Base-by-base conservation (phyloP, 1,140 invertebrate species). In the Pseudachorutes palmiensis region DNA sequence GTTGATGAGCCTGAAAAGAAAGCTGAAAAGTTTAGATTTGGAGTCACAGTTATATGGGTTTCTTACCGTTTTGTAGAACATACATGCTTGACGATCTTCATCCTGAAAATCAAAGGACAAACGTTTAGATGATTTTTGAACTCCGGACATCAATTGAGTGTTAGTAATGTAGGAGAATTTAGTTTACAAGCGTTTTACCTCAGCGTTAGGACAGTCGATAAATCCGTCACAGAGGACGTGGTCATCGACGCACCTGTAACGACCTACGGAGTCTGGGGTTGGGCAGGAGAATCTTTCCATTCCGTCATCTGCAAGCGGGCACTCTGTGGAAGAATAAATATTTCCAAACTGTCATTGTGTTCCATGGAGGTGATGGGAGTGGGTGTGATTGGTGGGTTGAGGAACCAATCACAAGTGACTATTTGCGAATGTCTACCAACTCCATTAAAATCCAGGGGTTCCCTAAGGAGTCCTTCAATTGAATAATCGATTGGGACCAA, bases 61-160 rank as follows among this genome's bases (percentile, higher is more conserved):
- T 33, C 19, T 78, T 84, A 96, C 93, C 85, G 92, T 96, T 87
- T 94, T 96, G 80, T 94, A 95, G 82, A 96, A 97, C 91, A 96
- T 94, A 82, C 93, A 96, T 62, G 89, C 88, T 79, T 92, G 88
- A 76, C 90, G 82, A 76, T 96, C 91, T 78, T 96, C 93, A 77
- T 96, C 93, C 78, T 45, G 19, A 45, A 45, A 45, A 45, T 45
- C 36, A 45, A 45, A 45, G 9, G 19, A 45, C 9, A 12, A 45
- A 45, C 9, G 19, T 45, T 12, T 12, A 45, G 9, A 45, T 45
- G 19, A 45, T 45, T 45, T 45, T 19, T 45, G 19, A 45, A 45
- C 19, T 45, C n/a, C n/a, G n/a, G n/a, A n/a, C n/a, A n/a, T n/a
- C n/a, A n/a, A n/a, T n/a, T n/a, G n/a, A n/a, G n/a, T n/a, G n/a